A percentile compares a stretch with the other conserved stretches of the same genome.
Conservation (phyloP, 2,797 vertebrate genomes). For the Lepidocolaptes lacrymiger region DNA sequence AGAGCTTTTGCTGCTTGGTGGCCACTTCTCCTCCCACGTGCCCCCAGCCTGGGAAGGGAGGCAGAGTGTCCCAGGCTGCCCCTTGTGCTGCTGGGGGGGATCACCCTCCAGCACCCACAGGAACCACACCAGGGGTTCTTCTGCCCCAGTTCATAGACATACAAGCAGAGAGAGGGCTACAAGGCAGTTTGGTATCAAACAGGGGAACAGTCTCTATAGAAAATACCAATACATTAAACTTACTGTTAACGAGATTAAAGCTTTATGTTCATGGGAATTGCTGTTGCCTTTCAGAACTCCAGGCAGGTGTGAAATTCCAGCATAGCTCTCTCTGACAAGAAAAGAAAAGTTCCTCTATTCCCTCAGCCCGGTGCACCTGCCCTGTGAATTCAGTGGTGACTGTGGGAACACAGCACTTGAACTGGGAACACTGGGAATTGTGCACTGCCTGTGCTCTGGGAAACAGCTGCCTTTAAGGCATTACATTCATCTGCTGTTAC, state of each 20-base stretch:
- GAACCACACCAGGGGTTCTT: not conserved
- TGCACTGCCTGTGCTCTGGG: not conserved
- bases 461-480: not conserved
- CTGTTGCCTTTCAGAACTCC: not conserved
- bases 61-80: too few relatives aligned
- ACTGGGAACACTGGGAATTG: not conserved
- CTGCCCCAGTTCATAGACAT: accelerated
- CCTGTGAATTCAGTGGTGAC: not conserved
- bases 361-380: not conserved
- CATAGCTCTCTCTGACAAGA: not conserved
- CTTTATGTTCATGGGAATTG: accelerated
- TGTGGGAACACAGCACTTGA: not conserved
- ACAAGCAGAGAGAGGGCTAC: accelerated
- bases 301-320: not conserved
- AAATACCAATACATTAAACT: accelerated
- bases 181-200: not conserved
- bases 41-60: not conserved
- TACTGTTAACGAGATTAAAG: not conserved
- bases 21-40: not conserved
- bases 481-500: not conserved
- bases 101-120: not conserved
- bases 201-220: not conserved
- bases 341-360: not conserved
- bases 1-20: not conserved
- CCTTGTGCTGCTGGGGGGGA: accelerated